Evolutionary conservation across 2,113 vertebrate genomes (phyloP), one percentile per base, ranked within the genome.

Genomic region (Patagioenas fasciata): DNA sequence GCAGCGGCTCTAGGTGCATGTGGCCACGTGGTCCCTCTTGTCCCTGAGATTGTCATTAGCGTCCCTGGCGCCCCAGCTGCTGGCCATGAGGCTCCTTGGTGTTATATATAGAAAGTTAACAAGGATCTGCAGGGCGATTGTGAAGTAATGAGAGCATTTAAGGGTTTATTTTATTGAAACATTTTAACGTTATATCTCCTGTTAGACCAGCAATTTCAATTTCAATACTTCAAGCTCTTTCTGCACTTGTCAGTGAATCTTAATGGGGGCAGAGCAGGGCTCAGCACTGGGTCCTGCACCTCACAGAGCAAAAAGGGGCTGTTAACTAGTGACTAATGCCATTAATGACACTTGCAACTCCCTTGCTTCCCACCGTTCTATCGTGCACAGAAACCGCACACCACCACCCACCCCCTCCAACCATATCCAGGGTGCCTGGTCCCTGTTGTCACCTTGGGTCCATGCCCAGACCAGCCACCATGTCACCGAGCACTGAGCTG

Each of bases 341-440:
- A 34, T 51, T 66, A 57, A 26, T 29, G 58, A 20, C 34, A 36
- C 20, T 11, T 15, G 24, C 11, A 3, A 44, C 6, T 62, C 24
- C 67, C 48, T 53, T 18, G 34, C 48, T 25, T 80, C 31, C 34
- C 65, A 31, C 42, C 10, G 1, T 19, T 50, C 28, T 21, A 5
- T 24, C 4, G 2, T 1, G 28, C 3, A 1, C 11, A 15, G 31
- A 51, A 25, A n/a, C 24, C 3, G 0, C 0, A 0, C 0, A 1
- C 19, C 18, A 47, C 44, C 44, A 47, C 18, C 44, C 44, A 9
- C 44, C 44, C 44, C 44, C 44, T 47, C 44, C 44, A 47, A 19
- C 44, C 44, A 34, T 25, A 78, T 18, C 51, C 26, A 7, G 26
- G 42, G 11, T 5, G 4, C 31, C 10, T 0, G 2, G 23, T 56